phyloP scores from a whole-genome alignment of 1,140 invertebrate species.

The Zaprionus nigranus region DNA sequence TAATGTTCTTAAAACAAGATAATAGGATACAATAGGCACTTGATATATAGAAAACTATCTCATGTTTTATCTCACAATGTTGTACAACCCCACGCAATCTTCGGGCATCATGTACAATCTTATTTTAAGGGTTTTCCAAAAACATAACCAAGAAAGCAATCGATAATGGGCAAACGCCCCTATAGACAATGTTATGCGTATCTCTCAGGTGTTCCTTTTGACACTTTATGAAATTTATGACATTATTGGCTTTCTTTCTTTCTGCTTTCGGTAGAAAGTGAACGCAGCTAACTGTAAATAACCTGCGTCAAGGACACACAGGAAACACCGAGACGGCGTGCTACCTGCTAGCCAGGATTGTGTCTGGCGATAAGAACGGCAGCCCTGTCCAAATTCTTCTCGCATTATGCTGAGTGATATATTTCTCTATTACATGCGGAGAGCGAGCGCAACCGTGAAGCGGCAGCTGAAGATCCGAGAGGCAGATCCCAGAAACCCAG shows the following conservation, averaged over 20 bases:
- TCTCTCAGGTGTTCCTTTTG: constrained; percentile 74
- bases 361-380: constrained; percentile 36
- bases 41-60: neutral
- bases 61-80: neutral
- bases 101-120: neutral
- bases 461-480: constrained; percentile 27
- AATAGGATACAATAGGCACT: neutral
- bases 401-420: constrained; percentile 56
- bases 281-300: constrained; percentile 65
- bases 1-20: too few species aligned
- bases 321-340: neutral
- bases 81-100: neutral
- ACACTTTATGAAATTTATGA: constrained; percentile 83
- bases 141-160: constrained; percentile 9
- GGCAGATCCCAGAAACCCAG: constrained; percentile 7
- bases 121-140: neutral
- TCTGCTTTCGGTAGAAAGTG: constrained; percentile 67
- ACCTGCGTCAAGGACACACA: constrained; percentile 54
- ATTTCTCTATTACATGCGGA: constrained; percentile 79
- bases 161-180: constrained; percentile 62
- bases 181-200: constrained; percentile 29
- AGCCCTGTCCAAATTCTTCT: constrained; percentile 59
- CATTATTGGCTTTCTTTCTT: constrained; percentile 61
- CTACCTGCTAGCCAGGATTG: constrained; percentile 43
- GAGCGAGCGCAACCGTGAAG: constrained; percentile 34